phyloP scores from a whole-genome alignment of 92 coral and sea anemone species.

The Meandrina meandrites region DNA sequence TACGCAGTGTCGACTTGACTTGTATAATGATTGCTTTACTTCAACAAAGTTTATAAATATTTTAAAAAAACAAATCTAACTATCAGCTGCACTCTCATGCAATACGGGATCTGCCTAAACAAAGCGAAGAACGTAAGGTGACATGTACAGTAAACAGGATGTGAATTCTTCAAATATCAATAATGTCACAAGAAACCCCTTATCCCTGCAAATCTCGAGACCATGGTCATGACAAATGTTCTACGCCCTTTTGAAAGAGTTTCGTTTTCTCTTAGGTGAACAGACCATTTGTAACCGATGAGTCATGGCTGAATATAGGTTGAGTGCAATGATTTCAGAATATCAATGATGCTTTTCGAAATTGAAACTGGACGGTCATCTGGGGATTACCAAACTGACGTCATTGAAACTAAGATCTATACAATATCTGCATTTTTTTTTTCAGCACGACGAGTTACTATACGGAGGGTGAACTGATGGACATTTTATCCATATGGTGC shows the following conservation, averaged over 20 bases:
- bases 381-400: not conserved
- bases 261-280: not conserved
- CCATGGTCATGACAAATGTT: not conserved
- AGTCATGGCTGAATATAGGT: not conserved
- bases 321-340: not conserved
- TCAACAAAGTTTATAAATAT: not conserved
- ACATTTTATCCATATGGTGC: no score
- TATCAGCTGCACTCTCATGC: not conserved
- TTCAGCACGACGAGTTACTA: no score
- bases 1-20: not conserved
- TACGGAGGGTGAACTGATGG: no score
- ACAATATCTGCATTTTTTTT: no score
- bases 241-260: not conserved
- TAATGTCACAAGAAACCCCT: not conserved
- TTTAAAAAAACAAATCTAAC: not conserved
- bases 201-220: not conserved
- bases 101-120: not conserved
- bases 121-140: not conserved
- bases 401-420: no score
- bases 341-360: not conserved
- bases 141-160: conserved; percentile 2
- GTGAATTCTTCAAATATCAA: not conserved
- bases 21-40: not conserved
- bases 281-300: not conserved
- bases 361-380: not conserved